A percentile compares a stretch with the other conserved stretches of the same genome.
phyloP scores from a whole-genome alignment of 2,113 vertebrate species.

The Hippopotamus amphibius region DNA sequence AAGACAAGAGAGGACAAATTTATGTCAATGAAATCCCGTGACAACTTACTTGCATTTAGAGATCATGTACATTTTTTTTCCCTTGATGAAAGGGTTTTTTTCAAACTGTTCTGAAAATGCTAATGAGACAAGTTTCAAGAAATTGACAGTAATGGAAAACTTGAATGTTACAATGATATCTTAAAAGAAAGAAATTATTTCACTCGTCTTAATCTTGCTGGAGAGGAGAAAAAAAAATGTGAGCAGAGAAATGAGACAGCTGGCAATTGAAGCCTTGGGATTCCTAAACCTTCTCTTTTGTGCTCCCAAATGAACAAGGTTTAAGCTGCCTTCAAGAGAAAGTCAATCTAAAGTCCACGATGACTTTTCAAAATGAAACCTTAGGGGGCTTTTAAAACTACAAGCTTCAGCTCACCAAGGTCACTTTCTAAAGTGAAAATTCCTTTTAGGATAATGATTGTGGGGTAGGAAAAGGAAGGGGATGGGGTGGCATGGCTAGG shows the following conservation, averaged over 20 bases:
- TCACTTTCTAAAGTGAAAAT: constrained; percentile 64
- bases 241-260: constrained; percentile 72
- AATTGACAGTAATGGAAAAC: constrained; percentile 82
- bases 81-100: constrained; percentile 66
- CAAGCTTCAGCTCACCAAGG: constrained; percentile 57
- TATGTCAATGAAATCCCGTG: constrained; percentile 74
- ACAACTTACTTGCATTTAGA: constrained; percentile 75
- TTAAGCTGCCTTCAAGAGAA: constrained; percentile 71
- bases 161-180: constrained; percentile 77
- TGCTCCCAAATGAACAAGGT: constrained; percentile 67
- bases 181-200: constrained; percentile 80
- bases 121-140: constrained; percentile 80
- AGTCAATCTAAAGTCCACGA: constrained; percentile 62
- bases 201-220: constrained; percentile 78
- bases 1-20: constrained; percentile 69
- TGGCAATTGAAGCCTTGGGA: constrained; percentile 71
- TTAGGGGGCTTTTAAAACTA: constrained; percentile 52
- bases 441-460: constrained; percentile 29
- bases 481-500: not conserved
- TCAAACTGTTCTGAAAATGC: constrained; percentile 75
- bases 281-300: constrained; percentile 56
- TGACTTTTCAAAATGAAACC: constrained; percentile 70
- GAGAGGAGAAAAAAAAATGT: constrained; percentile 47
- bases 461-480: not conserved
- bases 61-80: constrained; percentile 63